phyloP scores from a whole-genome alignment of 37 sponge, comb jelly and placozoan genomes.

The Tethya wilhelma region DNA sequence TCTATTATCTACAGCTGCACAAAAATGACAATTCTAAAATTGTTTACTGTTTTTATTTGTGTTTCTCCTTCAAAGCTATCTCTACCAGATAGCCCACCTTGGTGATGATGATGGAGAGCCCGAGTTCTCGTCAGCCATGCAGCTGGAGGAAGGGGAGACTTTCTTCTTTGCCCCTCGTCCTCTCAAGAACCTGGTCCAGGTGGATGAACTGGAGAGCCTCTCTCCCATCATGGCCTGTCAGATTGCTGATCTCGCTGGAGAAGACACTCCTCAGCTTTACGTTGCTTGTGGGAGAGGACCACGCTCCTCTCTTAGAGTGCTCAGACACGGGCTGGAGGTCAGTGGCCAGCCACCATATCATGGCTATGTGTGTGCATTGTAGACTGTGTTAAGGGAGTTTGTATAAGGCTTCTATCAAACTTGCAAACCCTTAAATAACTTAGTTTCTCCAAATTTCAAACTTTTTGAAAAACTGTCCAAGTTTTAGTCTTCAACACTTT shows the following conservation, averaged over 20 bases:
- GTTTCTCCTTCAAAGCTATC: conserved; percentile 34
- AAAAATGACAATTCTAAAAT: background rate
- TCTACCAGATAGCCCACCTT: conserved; percentile 90
- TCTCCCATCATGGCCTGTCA: conserved; percentile 88
- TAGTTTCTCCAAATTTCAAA: background rate
- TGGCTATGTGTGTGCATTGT: background rate
- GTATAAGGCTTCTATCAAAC: background rate
- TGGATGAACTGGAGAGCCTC: conserved; percentile 94
- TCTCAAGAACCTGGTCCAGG: conserved; percentile 91
- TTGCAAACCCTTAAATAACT: too few species aligned
- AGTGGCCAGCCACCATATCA: background rate
- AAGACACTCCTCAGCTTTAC: conserved; percentile 99
- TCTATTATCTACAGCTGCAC: background rate
- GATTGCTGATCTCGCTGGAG: conserved; percentile 92
- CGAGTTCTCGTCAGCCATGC: conserved; percentile 94
- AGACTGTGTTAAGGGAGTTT: background rate
- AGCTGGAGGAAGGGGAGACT: conserved; percentile 94
- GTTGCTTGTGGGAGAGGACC: conserved; percentile 98
- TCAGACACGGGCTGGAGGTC: conserved; percentile 95
- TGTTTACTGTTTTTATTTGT: background rate
- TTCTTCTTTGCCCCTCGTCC: conserved; percentile 95
- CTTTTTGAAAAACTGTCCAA: background rate
- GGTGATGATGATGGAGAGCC: conserved; percentile 98
- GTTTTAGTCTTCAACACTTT: background rate
- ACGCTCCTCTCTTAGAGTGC: conserved; percentile 92